These are phyloP conservation scores for Podocnemis expansa DNA, from an alignment of 2,113 vertebrate species.

Conservation along the genomic window DNA sequence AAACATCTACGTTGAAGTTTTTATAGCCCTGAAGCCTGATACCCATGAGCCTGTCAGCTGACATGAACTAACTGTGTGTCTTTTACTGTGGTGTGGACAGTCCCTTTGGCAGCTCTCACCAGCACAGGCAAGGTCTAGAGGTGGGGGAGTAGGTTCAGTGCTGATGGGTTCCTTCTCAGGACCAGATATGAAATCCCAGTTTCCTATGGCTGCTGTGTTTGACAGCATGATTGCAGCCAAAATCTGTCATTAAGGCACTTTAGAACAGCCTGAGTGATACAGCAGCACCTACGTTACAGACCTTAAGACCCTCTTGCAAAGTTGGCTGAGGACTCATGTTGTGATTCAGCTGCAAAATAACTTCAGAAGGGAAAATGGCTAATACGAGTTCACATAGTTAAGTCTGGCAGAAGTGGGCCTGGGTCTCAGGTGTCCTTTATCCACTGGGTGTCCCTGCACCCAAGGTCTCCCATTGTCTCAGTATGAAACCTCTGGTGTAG, in stretches of 20 bases:
- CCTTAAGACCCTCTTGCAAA: background rate
- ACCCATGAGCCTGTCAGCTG: background rate
- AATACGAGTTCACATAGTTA: background rate
- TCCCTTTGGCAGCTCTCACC: background rate
- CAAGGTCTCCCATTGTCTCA: no score
- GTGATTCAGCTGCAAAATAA: background rate
- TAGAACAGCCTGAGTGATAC: background rate
- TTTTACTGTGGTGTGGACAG: background rate
- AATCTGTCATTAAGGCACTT: background rate
- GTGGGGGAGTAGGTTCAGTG: no score
- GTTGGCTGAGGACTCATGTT: background rate
- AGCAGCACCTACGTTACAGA: background rate
- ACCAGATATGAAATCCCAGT: accelerated
- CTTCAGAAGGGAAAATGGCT: no score
- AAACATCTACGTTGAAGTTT: no score
- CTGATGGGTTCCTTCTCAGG: background rate
- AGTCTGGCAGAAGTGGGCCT: no score
- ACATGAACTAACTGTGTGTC: no score
- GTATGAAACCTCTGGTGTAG: no score
- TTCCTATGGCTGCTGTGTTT: accelerated
- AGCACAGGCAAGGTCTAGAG: background rate
- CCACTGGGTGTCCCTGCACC: background rate
- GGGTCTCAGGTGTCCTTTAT: background rate
- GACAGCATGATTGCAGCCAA: accelerated
- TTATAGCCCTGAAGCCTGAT: no score